These are phyloP conservation scores for Intellagama lesueurii DNA, from an alignment of 2,797 vertebrate genomes.

Conservation along the genomic window DNA sequence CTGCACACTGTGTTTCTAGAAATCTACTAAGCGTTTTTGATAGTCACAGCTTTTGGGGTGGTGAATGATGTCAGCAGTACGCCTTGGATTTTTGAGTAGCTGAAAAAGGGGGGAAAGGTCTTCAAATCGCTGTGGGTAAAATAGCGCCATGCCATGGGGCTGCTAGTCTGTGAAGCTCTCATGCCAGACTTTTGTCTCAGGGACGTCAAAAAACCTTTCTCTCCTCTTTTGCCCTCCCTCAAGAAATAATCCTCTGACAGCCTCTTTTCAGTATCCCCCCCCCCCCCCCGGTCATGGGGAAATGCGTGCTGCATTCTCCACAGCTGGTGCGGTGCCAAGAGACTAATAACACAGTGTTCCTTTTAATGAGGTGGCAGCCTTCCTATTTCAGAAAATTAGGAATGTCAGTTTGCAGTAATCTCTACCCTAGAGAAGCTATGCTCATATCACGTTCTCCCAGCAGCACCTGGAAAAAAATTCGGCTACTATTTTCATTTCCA, in stretches of 20 bases:
- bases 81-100: constrained; percentile 16
- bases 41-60: constrained; percentile 33
- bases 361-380: constrained; percentile 76
- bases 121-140: constrained; percentile 8
- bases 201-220: constrained; percentile 37
- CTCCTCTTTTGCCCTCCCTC: constrained; percentile 13
- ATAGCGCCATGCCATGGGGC: neutral
- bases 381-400: constrained; percentile 76
- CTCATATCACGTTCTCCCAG: constrained; percentile 65
- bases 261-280: constrained; percentile 52
- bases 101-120: neutral
- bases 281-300: constrained; percentile 58
- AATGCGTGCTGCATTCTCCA: constrained; percentile 53
- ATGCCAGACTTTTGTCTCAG: constrained; percentile 32
- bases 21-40: constrained; percentile 52
- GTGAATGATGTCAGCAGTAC: neutral
- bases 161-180: constrained; percentile 33
- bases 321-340: constrained; percentile 60
- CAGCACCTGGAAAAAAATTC: constrained; percentile 60
- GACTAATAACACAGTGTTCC: constrained; percentile 67
- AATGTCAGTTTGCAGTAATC: constrained; percentile 73
- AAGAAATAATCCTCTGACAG: constrained; percentile 61
- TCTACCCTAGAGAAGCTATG: constrained; percentile 67
- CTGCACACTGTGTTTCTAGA: constrained; percentile 42
- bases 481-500: constrained; percentile 59